Percentiles rank a stretch among this genome's conserved stretches.
These are phyloP conservation scores for Rotaria socialis DNA, from an alignment of 2,888 invertebrate species.

Conservation along the genomic window DNA sequence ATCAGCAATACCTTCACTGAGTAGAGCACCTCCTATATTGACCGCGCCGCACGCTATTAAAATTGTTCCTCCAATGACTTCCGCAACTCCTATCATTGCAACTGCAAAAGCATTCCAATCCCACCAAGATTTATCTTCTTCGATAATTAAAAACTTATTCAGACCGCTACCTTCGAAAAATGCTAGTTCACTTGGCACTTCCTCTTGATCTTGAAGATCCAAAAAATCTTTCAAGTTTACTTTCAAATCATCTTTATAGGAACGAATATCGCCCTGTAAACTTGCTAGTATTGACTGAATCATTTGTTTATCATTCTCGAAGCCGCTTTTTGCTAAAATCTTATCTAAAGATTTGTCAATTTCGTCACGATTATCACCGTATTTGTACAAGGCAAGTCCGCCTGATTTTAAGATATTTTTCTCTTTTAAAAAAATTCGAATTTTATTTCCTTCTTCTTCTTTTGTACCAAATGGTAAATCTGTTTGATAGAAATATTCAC, in stretches of 20 bases:
- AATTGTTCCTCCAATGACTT: background rate
- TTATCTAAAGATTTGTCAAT: background rate
- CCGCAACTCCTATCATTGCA: slow-evolving; percentile 6
- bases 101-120: slow-evolving; percentile 28
- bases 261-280: slow-evolving; percentile 10
- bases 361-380: background rate
- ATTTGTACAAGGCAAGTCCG: background rate
- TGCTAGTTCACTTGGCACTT: background rate
- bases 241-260: background rate
- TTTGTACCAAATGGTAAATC: background rate
- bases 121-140: slow-evolving; percentile 35
- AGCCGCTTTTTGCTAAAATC: background rate
- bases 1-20: background rate
- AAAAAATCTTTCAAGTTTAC: background rate
- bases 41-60: background rate
- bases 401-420: slow-evolving; percentile 20
- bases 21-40: background rate
- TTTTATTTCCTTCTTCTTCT: slow-evolving; percentile 30
- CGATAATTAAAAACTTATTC: background rate
- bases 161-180: background rate
- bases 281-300: background rate
- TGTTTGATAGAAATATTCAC: slow-evolving; percentile 17
- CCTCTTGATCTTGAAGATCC: background rate
- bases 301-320: background rate
- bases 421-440: slow-evolving; percentile 13